Evolutionary conservation across 1,140 invertebrate species (phyloP), one percentile per base, ranked within the genome.

Genomic region (Steinernema feltiae): DNA sequence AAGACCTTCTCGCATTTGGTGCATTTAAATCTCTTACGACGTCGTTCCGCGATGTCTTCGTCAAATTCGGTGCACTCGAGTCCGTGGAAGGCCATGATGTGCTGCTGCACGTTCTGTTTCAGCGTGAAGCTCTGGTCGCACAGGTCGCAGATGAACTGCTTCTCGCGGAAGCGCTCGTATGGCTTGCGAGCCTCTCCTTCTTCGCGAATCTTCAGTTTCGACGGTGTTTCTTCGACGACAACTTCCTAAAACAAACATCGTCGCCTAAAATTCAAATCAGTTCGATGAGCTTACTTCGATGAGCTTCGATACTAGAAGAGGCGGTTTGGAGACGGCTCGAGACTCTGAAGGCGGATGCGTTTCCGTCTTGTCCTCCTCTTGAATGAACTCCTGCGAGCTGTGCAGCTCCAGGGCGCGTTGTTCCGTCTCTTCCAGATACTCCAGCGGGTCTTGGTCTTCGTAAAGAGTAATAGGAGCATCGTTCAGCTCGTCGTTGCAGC

Each of bases 81-180:
- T 73, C 69, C 21, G 30, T 30, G 32, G 27, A 74, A 53, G 30
- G 70, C 17, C 30, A 30, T 30, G 30, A 76, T 70, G 72, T 76
- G 74, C 18, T 76, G 72, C 31, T 53, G 48, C 1, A 76, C 70
- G 72, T 76, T 76, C 72, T 76, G 74, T 30, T 76, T 76, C 27
- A 76, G 72, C 32, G 74, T 76, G 46, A 76, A 76, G 18, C 30
- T 76, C 17, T 72, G 32, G 29, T 76, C 74, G 72, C 74, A 76
- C 2, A 46, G 35, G 29, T 76, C 74, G 30, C 74, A 76, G 18
- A 76, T 41, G 18, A 3, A 76, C 18, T 48, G 73, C 46, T 76
- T 76, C 24, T 76, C 71, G 29, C 74, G 74, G 73, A 76, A 75
- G 2, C 73, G 74, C 30, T 29, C 74, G 30, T 76, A 76, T 30